Evolutionary conservation across 1,140 invertebrate genomes (phyloP).

Genomic region (Subanguina moxae): DNA sequence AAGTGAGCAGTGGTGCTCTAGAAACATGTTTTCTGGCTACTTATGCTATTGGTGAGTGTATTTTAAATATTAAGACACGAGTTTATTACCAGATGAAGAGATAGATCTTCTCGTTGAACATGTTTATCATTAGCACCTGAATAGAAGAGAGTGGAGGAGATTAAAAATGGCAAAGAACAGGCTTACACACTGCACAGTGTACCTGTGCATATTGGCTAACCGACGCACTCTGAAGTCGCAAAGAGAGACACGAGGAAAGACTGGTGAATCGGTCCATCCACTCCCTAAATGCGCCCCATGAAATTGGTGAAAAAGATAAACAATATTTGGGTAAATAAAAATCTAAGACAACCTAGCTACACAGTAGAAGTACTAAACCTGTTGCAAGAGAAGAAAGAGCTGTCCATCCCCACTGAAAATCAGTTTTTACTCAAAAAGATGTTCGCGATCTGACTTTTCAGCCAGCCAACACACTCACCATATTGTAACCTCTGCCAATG

Average conservation of each 20-base stretch:
- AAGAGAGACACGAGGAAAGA: conserved; percentile 61
- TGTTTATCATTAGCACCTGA: conserved; percentile 51
- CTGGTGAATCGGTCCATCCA: conserved; percentile 51
- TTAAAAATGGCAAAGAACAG: too few relatives aligned
- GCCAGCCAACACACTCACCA: conserved; percentile 62
- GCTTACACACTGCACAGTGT: conserved; percentile 54
- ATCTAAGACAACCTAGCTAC: too few relatives aligned
- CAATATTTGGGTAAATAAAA: too few relatives aligned
- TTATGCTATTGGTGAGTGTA: too few relatives aligned
- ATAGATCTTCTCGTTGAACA: conserved; percentile 55
- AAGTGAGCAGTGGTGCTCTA: too few relatives aligned
- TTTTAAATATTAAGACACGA: too few relatives aligned
- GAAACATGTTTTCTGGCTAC: too few relatives aligned
- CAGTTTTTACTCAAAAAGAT: too few relatives aligned
- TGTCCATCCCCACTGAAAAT: conserved; percentile 58
- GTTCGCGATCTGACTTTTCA: too few relatives aligned
- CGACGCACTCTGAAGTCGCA: conserved; percentile 58
- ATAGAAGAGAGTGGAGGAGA: not conserved
- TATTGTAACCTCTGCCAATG: conserved; percentile 61
- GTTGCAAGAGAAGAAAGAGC: conserved; percentile 28
- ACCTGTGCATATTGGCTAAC: conserved; percentile 59
- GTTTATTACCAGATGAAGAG: conserved; percentile 47
- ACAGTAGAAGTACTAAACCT: too few relatives aligned
- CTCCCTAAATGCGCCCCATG: too few relatives aligned
- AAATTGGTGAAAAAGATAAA: too few relatives aligned